These are phyloP conservation scores for Leptinotarsa defecta DNA, from an alignment of 1,140 invertebrate species.

Conservation along the genomic window DNA sequence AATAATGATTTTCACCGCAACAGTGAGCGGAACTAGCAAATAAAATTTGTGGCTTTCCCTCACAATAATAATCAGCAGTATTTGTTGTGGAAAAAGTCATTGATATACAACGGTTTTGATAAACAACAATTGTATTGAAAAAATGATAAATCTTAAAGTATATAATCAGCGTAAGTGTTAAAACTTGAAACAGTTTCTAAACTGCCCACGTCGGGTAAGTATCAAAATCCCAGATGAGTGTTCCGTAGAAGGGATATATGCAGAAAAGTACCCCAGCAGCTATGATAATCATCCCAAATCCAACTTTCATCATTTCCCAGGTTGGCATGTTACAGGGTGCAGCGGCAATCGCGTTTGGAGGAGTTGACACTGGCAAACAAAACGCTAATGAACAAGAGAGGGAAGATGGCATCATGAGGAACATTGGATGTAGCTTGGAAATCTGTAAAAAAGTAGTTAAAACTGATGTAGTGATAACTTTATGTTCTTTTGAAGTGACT, in stretches of 20 bases:
- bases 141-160: no score
- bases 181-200: neutral
- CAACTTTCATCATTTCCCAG: conserved; percentile 71
- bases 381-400: conserved; percentile 78
- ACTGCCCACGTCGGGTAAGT: conserved; percentile 60
- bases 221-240: conserved; percentile 61
- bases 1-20: no score
- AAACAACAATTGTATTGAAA: no score
- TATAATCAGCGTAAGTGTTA: no score
- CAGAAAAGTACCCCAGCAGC: conserved; percentile 49
- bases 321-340: conserved; percentile 77
- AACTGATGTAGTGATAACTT: no score
- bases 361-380: conserved; percentile 76
- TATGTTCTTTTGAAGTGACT: no score
- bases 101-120: no score
- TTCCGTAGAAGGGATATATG: conserved; percentile 59
- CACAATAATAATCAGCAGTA: no score
- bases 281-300: conserved; percentile 53
- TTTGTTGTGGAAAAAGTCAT: no score
- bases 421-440: conserved; percentile 75
- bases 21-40: no score
- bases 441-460: conserved; percentile 26
- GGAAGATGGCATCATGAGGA: conserved; percentile 83
- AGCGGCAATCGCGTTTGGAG: conserved; percentile 92
- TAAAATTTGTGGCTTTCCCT: no score